Base-by-base conservation (phyloP, 1,140 invertebrate genomes). In the Zaprionus nigranus region DNA sequence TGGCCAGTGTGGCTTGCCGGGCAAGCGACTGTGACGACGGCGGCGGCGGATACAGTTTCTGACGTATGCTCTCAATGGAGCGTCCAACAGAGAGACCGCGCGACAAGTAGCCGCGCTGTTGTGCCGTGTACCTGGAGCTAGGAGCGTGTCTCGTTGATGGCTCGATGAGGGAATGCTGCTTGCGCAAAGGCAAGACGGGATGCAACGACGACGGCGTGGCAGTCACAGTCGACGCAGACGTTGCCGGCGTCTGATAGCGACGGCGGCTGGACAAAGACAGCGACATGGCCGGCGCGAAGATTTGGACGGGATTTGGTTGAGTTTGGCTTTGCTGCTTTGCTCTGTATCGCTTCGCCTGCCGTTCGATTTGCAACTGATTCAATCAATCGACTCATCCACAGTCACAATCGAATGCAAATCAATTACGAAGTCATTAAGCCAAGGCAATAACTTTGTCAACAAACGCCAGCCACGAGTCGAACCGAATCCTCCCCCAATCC, bases 381-480 rank as follows among this genome's bases (percentile, higher is more conserved):
- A 69, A 78, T 79, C 68, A 79, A 67, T 67, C 81, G 68, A 61
- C 67, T 36, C 63, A 82, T 79, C 68, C 87, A 75, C 79, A 72
- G 75, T 28, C 71, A 75, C 70, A 83, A 83, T 88, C 72, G 81
- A 88, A 90, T 84, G 84, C 85, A 88, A 88, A 90, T 90, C 85
- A 90, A 90, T 90, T 90, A 90, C 79, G 67, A 72, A 76, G 75
- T 81, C 85, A 88, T 88, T 90, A 88, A 74, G 81, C 57, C 68
- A 49, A 62, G 56, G 78, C 84, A 90, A 90, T 88, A 88, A 90
- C 85, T 88, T 88, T 90, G 85, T 85, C 85, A 88, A 90, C 85
- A 88, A 88, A 74, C 20, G 30, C 36, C 38, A 34, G 30, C 30
- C 30, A 34, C 30, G 30, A 34, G 30, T 34, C 46, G 36, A 38